A percentile compares a stretch with the other conserved stretches of the same genome.
Conservation (phyloP, 2,113 vertebrate genomes). For the Varanus salvator region DNA sequence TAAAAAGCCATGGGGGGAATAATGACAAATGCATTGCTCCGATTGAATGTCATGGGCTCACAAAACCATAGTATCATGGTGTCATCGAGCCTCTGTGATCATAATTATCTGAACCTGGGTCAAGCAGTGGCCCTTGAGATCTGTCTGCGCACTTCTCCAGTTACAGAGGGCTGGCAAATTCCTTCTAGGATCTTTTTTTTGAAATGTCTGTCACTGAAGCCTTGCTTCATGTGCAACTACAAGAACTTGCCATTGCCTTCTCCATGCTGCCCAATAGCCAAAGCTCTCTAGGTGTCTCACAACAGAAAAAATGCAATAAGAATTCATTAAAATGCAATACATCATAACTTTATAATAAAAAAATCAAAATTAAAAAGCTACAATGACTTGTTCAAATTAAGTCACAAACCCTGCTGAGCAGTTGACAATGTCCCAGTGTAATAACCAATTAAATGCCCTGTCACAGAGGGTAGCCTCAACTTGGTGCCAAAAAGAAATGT, state of each 20-base stretch:
- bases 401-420: too few species aligned
- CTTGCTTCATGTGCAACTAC: slow-evolving; percentile 11
- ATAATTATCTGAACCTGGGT: slow-evolving; percentile 44
- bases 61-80: not conserved
- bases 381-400: too few species aligned
- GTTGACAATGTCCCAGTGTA: too few species aligned
- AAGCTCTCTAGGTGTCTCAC: too few species aligned
- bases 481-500: too few species aligned
- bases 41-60: not conserved
- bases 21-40: not conserved
- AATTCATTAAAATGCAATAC: too few species aligned
- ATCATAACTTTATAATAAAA: too few species aligned
- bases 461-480: too few species aligned
- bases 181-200: not conserved
- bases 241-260: slow-evolving; percentile 6
- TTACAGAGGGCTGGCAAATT: slow-evolving; percentile 50
- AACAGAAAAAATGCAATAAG: too few species aligned
- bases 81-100: slow-evolving; percentile 31
- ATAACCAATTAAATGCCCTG: too few species aligned
- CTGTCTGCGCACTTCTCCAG: slow-evolving; percentile 2
- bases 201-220: slow-evolving; percentile 16
- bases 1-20: slow-evolving; percentile 26
- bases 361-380: too few species aligned
- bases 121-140: slow-evolving; percentile 19
- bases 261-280: not conserved